Evolutionary conservation across 2,797 vertebrate species (phyloP).

Genomic region (Alcedo atthis): DNA sequence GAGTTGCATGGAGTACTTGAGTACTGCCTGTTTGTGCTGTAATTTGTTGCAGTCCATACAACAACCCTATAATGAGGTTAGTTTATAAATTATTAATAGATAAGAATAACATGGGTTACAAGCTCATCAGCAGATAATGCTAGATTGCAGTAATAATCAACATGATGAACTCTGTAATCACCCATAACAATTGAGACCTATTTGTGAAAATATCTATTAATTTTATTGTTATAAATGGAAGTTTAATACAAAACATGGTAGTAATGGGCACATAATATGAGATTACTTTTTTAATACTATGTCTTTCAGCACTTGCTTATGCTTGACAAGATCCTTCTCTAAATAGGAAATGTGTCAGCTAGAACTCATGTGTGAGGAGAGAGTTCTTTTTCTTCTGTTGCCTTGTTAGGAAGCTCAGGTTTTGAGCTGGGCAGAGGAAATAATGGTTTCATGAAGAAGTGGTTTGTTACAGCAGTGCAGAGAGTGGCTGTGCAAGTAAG

Average conservation of each 20-base stretch:
- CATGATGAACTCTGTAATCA: slow-evolving; percentile 10
- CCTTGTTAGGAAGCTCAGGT: not conserved
- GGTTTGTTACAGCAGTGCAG: not conserved
- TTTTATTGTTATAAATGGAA: not conserved
- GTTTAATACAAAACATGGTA: not conserved
- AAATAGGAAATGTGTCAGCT: not conserved
- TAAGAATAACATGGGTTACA: slow-evolving; percentile 16
- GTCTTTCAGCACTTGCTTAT: not conserved
- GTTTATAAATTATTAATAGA: slow-evolving; percentile 39
- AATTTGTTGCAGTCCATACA: not conserved
- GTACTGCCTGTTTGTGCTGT: not conserved
- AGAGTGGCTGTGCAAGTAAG: not conserved
- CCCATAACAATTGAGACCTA: not conserved
- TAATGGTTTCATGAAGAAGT: not conserved
- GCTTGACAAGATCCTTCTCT: not conserved
- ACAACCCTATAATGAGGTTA: slow-evolving; percentile 2
- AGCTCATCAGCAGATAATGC: slow-evolving; percentile 35
- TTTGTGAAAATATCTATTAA: slow-evolving; percentile 39
- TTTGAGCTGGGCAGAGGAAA: not conserved
- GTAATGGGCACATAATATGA: not conserved
- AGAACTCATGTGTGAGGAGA: not conserved
- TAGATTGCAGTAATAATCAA: not conserved
- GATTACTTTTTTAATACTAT: not conserved
- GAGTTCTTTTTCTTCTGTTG: not conserved
- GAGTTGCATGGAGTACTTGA: not conserved